A percentile compares a stretch with the other conserved stretches of the same genome.
Conservation (phyloP, 2,797 vertebrate species). For the Onychomys leucogaster region DNA sequence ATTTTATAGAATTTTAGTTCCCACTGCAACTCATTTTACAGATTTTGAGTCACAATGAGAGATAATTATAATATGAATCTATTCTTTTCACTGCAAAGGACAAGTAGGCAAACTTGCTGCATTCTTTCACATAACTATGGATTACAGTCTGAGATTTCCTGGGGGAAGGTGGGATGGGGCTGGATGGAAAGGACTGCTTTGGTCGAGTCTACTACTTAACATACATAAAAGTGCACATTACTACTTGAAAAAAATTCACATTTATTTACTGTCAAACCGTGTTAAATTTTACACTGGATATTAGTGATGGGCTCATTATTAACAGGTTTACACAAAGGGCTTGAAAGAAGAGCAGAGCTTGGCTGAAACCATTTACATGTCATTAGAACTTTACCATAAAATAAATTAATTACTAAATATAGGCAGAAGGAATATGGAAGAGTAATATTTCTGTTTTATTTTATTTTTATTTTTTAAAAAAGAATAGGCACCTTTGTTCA, state of each 20-base stretch:
- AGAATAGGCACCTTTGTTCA: conserved; percentile 92
- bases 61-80: conserved; percentile 68
- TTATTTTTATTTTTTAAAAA: conserved; percentile 85
- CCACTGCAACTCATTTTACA: conserved; percentile 35
- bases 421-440: conserved; percentile 93
- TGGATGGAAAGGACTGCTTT: conserved; percentile 60
- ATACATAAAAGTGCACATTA: conserved; percentile 88
- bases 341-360: conserved; percentile 94
- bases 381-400: conserved; percentile 93
- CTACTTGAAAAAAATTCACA: conserved; percentile 99
- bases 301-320: conserved; percentile 98
- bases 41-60: conserved; percentile 62
- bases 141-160: conserved; percentile 65
- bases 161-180: conserved; percentile 33
- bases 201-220: neutral
- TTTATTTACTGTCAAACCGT: conserved; percentile 99
- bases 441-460: conserved; percentile 89
- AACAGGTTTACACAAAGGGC: conserved; percentile 97
- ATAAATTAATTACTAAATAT: conserved; percentile 98
- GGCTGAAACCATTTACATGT: conserved; percentile 96
- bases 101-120: conserved; percentile 48
- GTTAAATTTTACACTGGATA: conserved; percentile 99
- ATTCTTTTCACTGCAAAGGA: conserved; percentile 64
- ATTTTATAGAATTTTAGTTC: neutral
- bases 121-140: conserved; percentile 7